Evolutionary conservation across 2,888 invertebrate species (phyloP).

Genomic region (Drosophila niveifrons): DNA sequence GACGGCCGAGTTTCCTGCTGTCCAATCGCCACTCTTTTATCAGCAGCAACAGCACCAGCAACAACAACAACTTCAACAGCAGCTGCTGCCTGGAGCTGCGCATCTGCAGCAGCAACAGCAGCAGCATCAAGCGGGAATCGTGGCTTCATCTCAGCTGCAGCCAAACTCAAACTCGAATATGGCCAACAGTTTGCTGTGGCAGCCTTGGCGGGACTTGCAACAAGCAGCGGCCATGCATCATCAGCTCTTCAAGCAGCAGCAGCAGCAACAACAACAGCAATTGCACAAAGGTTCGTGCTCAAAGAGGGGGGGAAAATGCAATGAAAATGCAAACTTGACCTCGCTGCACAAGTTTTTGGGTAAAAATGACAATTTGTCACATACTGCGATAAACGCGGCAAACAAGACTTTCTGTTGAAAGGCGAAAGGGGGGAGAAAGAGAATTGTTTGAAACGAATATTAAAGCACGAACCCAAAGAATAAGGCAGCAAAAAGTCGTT

Average conservation of each 20-base stretch:
- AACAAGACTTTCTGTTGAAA: slow-evolving; percentile 30
- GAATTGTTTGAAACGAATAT: neutral
- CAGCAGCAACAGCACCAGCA: slow-evolving; percentile 56
- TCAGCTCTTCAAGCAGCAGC: slow-evolving; percentile 82
- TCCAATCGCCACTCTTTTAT: slow-evolving; percentile 52
- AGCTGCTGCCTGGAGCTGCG: slow-evolving; percentile 46
- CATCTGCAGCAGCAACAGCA: slow-evolving; percentile 51
- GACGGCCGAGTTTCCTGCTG: slow-evolving; percentile 46
- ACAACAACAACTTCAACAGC: slow-evolving; percentile 53
- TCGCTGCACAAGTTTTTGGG: slow-evolving; percentile 22
- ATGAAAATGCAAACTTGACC: slow-evolving; percentile 41
- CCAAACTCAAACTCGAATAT: slow-evolving; percentile 76
- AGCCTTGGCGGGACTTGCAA: slow-evolving; percentile 84
- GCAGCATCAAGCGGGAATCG: slow-evolving; percentile 35
- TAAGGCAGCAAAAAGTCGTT: slow-evolving; percentile 7
- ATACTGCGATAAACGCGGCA: slow-evolving; percentile 26
- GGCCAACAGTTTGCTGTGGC: slow-evolving; percentile 84
- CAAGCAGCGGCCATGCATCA: slow-evolving; percentile 83
- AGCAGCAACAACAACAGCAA: slow-evolving; percentile 64
- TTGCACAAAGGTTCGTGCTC: slow-evolving; percentile 55
- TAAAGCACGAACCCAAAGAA: slow-evolving; percentile 32
- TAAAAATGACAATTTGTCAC: slow-evolving; percentile 49
- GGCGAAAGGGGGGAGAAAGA: neutral
- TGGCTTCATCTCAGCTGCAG: slow-evolving; percentile 44
- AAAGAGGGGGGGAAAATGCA: slow-evolving; percentile 23